Evolutionary conservation across 2,888 invertebrate species (phyloP).

Genomic region (Apodemia zela): DNA sequence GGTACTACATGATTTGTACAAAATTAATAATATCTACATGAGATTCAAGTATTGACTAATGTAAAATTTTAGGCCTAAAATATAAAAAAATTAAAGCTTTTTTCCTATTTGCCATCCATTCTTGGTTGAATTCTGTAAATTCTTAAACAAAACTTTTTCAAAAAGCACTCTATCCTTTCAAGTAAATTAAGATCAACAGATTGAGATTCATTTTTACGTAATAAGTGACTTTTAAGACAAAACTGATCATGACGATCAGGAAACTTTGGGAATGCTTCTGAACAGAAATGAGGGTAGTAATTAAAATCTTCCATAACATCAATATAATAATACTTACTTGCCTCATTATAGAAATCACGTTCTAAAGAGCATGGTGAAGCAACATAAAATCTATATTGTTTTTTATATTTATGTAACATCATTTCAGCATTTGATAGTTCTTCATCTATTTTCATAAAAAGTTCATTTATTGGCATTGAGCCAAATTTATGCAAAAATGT

Average conservation of each 20-base stretch:
- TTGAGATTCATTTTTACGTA: constrained; percentile 52
- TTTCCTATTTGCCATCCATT: constrained; percentile 14
- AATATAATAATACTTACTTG: constrained; percentile 61
- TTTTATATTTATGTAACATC: constrained; percentile 68
- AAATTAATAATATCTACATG: constrained; percentile 6
- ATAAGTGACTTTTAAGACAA: constrained; percentile 43
- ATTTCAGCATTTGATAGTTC: constrained; percentile 81
- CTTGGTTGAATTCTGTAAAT: constrained; percentile 57
- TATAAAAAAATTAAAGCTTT: background rate
- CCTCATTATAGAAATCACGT: constrained; percentile 72
- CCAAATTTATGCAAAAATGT: constrained; percentile 88
- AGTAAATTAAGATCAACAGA: constrained; percentile 56
- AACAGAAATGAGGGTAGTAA: constrained; percentile 89
- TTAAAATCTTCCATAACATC: constrained; percentile 73
- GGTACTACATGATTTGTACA: background rate
- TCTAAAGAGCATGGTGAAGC: constrained; percentile 86
- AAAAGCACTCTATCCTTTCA: constrained; percentile 66
- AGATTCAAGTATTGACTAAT: background rate
- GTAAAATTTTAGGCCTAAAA: background rate
- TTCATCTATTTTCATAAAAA: constrained; percentile 78
- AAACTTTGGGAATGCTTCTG: constrained; percentile 85
- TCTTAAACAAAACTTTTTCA: constrained; percentile 65
- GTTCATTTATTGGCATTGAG: constrained; percentile 76
- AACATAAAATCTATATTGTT: constrained; percentile 84
- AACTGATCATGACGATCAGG: constrained; percentile 53